Conservation (phyloP, 1,140 invertebrate genomes). For the Heliconius hewitsoni region DNA sequence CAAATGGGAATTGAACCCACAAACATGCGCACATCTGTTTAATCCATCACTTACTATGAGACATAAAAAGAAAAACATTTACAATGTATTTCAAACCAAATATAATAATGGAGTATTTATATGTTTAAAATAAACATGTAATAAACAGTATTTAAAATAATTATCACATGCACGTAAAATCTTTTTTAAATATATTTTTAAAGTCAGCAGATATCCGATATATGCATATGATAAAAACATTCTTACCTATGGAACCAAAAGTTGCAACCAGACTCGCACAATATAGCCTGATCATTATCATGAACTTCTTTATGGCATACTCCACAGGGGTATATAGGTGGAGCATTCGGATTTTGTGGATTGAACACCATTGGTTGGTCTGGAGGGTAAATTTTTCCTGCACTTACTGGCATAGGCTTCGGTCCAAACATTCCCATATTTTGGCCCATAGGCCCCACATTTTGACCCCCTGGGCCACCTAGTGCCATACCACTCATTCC, state of each 20-base stretch:
- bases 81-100: no score
- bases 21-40: no score
- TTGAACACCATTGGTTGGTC: slow-evolving; percentile 99
- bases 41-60: no score
- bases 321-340: slow-evolving; percentile 98
- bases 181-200: no score
- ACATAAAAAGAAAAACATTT: no score
- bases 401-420: slow-evolving; percentile 92
- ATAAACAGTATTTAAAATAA: no score
- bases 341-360: slow-evolving; percentile 98
- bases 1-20: no score
- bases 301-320: slow-evolving; percentile 99
- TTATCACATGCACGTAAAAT: no score
- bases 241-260: slow-evolving; percentile 98
- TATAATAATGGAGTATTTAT: no score
- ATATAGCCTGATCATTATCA: slow-evolving; percentile 98
- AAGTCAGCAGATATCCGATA: neutral
- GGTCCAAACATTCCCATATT: slow-evolving; percentile 84
- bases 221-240: neutral
- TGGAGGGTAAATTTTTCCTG: slow-evolving; percentile 95
- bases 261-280: slow-evolving; percentile 99
- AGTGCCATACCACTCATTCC: slow-evolving; percentile 85
- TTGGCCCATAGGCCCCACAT: slow-evolving; percentile 83
- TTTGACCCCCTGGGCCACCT: slow-evolving; percentile 83
- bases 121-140: no score